Evolutionary conservation across 2,113 vertebrate genomes (phyloP).

Genomic region (Pristiophorus japonicus): DNA sequence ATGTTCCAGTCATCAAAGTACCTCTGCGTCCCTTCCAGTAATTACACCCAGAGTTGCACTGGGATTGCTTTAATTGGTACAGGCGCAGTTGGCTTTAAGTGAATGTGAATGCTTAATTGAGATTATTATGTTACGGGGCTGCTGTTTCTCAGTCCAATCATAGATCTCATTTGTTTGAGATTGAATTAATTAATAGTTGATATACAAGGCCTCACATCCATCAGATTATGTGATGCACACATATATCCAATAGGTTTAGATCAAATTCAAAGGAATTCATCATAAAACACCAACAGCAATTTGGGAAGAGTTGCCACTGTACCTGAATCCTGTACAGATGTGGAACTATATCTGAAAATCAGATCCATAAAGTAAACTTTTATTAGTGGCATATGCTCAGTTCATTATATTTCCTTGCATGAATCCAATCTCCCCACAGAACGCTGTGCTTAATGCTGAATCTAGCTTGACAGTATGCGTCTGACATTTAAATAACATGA

Average conservation of each 20-base stretch:
- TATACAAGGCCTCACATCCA: background rate
- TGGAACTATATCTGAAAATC: background rate
- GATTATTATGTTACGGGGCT: background rate
- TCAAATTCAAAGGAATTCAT: background rate
- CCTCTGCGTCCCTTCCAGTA: background rate
- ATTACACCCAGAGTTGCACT: background rate
- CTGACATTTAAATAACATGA: background rate
- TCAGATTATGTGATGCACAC: background rate
- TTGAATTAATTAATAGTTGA: background rate
- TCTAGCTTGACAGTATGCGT: background rate
- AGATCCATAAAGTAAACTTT: background rate
- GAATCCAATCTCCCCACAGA: background rate
- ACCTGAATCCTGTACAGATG: background rate
- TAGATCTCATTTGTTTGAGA: background rate
- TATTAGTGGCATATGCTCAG: background rate
- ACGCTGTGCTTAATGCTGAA: background rate
- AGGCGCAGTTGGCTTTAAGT: background rate
- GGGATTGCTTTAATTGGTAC: background rate
- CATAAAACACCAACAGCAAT: background rate
- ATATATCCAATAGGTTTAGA: no score
- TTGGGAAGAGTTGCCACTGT: no score
- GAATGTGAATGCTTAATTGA: background rate
- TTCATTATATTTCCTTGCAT: background rate
- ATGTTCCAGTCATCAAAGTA: background rate
- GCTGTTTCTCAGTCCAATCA: conserved; percentile 13